Base-by-base conservation (phyloP, 2,797 vertebrate species). In the Chiroxiphia lanceolata region DNA sequence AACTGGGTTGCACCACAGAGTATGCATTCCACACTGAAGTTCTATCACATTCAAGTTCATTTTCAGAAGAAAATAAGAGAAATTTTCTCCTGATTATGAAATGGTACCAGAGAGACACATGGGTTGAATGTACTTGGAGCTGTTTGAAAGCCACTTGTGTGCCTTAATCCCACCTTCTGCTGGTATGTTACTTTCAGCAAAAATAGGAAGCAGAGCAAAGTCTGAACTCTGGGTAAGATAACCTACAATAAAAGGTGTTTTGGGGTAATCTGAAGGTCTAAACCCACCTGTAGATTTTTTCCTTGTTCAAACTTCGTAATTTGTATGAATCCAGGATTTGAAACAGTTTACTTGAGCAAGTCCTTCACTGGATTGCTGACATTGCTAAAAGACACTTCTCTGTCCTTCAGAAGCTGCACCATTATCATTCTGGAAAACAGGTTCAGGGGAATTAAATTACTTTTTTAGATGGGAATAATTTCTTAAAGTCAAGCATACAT, bases 21-120 rank as follows among this genome's bases (percentile, higher is more conserved):
- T 56, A 29, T 1, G 1, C 11, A 71, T 76, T 48, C 12, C n/a
- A 17, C 27, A 21, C 0, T 0, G 10, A 68, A 68, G 5, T 19
- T 80, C 29, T 20, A 21, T 26, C 31, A 38, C 15, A 31, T 34
- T 56, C 13, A 50, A 38, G 26, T 25, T 47, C 38, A 8, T 21
- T 71, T 80, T 51, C 67, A 25, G 40, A 87, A 56, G 14, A 18
- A 77, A 72, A 36, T 12, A 45, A 26, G 21, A 79, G 10, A 72
- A 27, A 13, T 57, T 71, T 82, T 29, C 15, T 88, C 34, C 26
- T 17, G 13, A 3, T 64, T 47, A 64, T 33, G 15, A 83, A 83
- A 12, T 1, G 18, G 16, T 18, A 77, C 23, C 31, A 50, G 69
- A 44, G n/a, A 33, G 7, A 27, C 34, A 25, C 29, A 13, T 0